Evolutionary conservation across 2,888 invertebrate genomes (phyloP).

Genomic region (Clusia tigrina): DNA sequence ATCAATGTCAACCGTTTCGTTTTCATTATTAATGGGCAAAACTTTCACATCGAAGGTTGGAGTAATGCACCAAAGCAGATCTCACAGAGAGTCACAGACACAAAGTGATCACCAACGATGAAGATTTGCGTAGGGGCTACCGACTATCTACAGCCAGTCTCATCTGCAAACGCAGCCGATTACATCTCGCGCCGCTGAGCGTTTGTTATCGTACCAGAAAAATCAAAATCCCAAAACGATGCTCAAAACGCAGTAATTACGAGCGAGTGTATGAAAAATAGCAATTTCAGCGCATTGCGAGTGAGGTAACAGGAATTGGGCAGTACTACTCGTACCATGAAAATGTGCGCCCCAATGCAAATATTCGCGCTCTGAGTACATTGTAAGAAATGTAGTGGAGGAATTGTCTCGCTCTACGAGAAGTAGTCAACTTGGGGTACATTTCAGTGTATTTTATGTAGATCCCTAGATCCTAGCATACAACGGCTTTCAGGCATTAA

Average conservation of each 20-base stretch:
- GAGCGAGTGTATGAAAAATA: constrained; percentile 29
- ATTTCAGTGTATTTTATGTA: too few relatives aligned
- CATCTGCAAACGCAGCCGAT: neutral
- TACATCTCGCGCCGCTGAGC: constrained; percentile 7
- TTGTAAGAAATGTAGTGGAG: too few relatives aligned
- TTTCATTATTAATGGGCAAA: constrained; percentile 39
- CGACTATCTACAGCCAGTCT: neutral
- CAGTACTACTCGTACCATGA: too few relatives aligned
- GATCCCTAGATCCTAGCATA: too few relatives aligned
- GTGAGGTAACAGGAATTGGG: constrained; percentile 14
- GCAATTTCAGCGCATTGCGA: constrained; percentile 37
- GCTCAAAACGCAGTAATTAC: constrained; percentile 29
- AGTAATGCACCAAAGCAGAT: neutral
- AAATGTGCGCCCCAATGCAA: too few relatives aligned
- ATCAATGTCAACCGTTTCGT: constrained; percentile 41
- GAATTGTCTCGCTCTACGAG: too few relatives aligned
- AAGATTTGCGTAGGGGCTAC: neutral
- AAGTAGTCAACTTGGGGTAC: too few relatives aligned
- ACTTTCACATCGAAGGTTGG: constrained; percentile 37
- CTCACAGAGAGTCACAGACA: neutral
- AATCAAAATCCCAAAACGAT: constrained; percentile 33
- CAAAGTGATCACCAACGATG: neutral
- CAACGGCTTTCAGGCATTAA: too few relatives aligned
- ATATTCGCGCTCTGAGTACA: too few relatives aligned
- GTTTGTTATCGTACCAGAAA: constrained; percentile 27